Base-by-base conservation (phyloP, 92 coral and sea anemone species). In the Palythoa heliodiscus region DNA sequence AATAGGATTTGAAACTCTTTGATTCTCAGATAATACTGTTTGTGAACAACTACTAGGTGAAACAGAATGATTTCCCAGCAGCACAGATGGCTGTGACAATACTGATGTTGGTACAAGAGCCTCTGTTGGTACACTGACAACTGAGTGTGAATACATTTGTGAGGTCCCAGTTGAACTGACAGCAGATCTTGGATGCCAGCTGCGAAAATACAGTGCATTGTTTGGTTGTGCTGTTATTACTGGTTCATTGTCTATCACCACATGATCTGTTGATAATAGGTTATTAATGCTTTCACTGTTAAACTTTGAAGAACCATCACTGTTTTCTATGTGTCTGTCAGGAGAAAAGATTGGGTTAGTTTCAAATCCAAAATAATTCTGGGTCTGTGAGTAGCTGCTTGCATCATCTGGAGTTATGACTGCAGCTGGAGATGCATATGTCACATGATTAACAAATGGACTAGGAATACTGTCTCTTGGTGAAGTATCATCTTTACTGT, bases 141-240 rank as follows among this genome's bases (percentile, higher is more conserved):
- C 63, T 80, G 84, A 80, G 40, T 80, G 74, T 2, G 84, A 67
- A 48, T 80, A 80, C 72, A 66, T 43, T 52, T 17, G 63, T 2
- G 74, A 64, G 20, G 84, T 2, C 24, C 84, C 73, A 43, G 74
- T 16, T 64, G 84, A 43, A 23, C 17, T 29, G 11, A 38, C 58
- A 19, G 43, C 37, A 24, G 84, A 22, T 64, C 74, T 43, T 14
- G 84, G 84, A 66, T n/a, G 60, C 84, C 84, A 80, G 38, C 15
- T 47, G 7, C 64, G 74, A 29, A 68, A 80, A 55, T 80, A 66
- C 9, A 80, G 43, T 22, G 74, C 84, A 43, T 80, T 80, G 61
- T 64, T 80, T 15, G 74, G n/a, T 35, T 24, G 53, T 9, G 83
- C 17, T 9, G 71, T 50, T 4, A 35, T 6, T 10, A 19, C 19